Evolutionary conservation across 1,140 invertebrate genomes (phyloP).

Genomic region (Daktulosphaira vitifoliae): DNA sequence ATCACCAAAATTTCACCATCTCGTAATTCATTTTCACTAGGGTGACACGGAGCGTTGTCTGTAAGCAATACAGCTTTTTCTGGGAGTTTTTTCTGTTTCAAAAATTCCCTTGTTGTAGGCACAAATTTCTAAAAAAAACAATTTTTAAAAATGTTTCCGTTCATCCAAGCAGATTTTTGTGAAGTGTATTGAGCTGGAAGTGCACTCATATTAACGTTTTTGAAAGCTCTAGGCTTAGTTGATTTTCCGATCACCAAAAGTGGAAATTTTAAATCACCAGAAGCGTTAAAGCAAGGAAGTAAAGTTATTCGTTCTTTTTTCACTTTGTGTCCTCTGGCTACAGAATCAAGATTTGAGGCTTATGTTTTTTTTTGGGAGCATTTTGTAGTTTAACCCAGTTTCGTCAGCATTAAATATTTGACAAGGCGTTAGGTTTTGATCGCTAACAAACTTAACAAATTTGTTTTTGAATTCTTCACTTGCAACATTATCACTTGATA

Average conservation of each 20-base stretch:
- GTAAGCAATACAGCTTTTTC: constrained; percentile 42
- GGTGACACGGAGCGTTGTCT: too few species aligned
- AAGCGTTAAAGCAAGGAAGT: constrained; percentile 42
- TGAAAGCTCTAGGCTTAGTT: constrained; percentile 41
- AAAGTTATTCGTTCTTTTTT: constrained; percentile 39
- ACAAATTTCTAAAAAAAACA: constrained; percentile 35
- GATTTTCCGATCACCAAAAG: constrained; percentile 42
- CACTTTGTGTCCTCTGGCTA: constrained; percentile 5
- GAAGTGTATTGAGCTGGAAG: constrained; percentile 14
- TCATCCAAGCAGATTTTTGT: constrained; percentile 34
- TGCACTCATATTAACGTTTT: constrained; percentile 33
- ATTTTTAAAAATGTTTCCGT: constrained; percentile 35
- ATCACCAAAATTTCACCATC: too few species aligned
- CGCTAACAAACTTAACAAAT: constrained; percentile 21
- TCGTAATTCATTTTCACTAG: constrained; percentile 41
- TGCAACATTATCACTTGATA: constrained; percentile 33
- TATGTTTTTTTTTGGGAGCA: constrained; percentile 39
- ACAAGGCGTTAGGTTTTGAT: constrained; percentile 34
- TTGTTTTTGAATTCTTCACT: constrained; percentile 25
- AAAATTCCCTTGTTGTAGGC: constrained; percentile 32
- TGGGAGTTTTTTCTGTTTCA: constrained; percentile 30
- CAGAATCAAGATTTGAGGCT: constrained; percentile 35
- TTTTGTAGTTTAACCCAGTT: too few species aligned
- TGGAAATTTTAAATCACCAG: too few species aligned
- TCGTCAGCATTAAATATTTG: constrained; percentile 42